Percentiles rank a stretch among this genome's conserved stretches.
These are phyloP conservation scores for Semotilus atromaculatus DNA, from an alignment of 2,797 vertebrate species.

Conservation along the genomic window DNA sequence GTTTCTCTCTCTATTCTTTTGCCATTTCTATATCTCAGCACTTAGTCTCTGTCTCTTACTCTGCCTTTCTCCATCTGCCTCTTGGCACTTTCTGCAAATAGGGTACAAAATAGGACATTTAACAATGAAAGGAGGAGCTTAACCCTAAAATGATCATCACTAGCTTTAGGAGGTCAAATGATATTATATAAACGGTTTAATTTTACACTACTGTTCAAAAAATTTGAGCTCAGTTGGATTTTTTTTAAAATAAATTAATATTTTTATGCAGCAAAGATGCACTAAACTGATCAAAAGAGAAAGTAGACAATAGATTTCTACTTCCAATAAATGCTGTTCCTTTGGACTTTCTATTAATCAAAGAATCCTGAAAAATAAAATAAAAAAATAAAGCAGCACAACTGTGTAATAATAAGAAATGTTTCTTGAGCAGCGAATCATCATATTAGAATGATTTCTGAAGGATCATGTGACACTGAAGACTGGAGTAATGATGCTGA, in stretches of 20 bases:
- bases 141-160: neutral
- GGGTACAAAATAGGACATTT: neutral
- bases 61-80: conserved; percentile 22
- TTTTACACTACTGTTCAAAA: neutral
- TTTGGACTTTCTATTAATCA: neutral
- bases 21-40: conserved; percentile 2
- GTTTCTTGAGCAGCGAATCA: neutral
- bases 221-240: neutral
- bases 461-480: neutral
- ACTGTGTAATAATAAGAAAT: neutral
- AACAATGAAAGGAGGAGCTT: conserved; percentile 4
- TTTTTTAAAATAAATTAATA: neutral
- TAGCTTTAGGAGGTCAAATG: neutral
- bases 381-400: neutral
- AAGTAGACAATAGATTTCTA: neutral
- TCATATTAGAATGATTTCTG: neutral
- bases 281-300: neutral
- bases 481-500: neutral
- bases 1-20: conserved; percentile 6
- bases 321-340: neutral
- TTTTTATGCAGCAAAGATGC: neutral
- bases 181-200: neutral
- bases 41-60: neutral
- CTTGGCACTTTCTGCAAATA: conserved; percentile 1
- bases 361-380: neutral